phyloP scores from a whole-genome alignment of 2,113 vertebrate species.

The Boleophthalmus pectinirostris region DNA sequence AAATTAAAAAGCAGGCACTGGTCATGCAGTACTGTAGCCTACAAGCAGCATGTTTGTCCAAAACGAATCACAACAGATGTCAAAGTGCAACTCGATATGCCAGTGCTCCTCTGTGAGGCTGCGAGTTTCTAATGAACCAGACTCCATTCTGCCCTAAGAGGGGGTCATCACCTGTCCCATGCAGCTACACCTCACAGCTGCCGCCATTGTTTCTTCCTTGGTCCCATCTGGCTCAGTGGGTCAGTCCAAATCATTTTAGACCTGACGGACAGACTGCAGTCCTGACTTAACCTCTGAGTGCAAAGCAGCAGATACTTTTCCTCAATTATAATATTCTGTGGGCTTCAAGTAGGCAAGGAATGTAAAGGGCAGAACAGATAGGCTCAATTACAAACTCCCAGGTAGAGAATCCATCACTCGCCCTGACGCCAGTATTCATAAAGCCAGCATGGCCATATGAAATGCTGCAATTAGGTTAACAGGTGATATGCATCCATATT shows the following conservation, averaged over 20 bases:
- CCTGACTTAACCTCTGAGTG: slow-evolving; percentile 33
- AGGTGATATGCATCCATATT: slow-evolving; percentile 24
- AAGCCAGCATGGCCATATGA: slow-evolving; percentile 59
- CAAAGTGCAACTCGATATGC: slow-evolving; percentile 69
- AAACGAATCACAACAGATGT: slow-evolving; percentile 74
- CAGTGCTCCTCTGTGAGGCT: slow-evolving; percentile 49
- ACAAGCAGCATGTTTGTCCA: slow-evolving; percentile 50
- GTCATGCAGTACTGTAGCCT: slow-evolving; percentile 33
- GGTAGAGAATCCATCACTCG: slow-evolving; percentile 30
- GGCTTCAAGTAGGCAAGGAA: not conserved
- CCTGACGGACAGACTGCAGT: slow-evolving; percentile 30
- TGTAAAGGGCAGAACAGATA: slow-evolving; percentile 10
- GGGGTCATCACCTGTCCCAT: slow-evolving; percentile 72
- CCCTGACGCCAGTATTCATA: slow-evolving; percentile 57
- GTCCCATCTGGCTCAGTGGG: slow-evolving; percentile 65
- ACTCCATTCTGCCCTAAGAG: slow-evolving; percentile 61
- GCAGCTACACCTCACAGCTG: slow-evolving; percentile 73
- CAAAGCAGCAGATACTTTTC: not conserved
- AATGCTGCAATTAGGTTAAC: slow-evolving; percentile 56
- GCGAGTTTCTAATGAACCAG: slow-evolving; percentile 64
- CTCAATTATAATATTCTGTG: not conserved
- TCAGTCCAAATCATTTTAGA: slow-evolving; percentile 43
- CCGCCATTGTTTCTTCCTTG: slow-evolving; percentile 69
- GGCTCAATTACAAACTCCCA: slow-evolving; percentile 37
- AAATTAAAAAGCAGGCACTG: slow-evolving; percentile 32